phyloP scores from a whole-genome alignment of 2,797 vertebrate genomes.

The Argya squamiceps region DNA sequence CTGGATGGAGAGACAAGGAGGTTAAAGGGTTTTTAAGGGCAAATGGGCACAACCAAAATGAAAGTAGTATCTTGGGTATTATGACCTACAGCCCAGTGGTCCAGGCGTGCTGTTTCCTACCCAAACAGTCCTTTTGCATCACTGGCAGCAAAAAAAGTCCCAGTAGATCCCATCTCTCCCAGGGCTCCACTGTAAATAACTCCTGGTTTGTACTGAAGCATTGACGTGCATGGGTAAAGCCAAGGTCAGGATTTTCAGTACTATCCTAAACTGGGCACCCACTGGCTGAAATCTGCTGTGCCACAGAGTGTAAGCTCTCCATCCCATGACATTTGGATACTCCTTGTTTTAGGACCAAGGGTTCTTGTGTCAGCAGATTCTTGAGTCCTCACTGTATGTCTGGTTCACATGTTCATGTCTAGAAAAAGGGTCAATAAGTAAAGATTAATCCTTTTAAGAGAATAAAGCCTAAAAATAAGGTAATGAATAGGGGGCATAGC shows the following conservation, averaged over 20 bases:
- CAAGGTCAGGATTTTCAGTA: not conserved
- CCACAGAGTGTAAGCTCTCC: not conserved
- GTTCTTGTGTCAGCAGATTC: not conserved
- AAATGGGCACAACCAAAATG: not conserved
- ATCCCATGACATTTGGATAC: not conserved
- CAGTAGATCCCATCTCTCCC: not conserved
- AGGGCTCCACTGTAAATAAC: slow-evolving; percentile 7
- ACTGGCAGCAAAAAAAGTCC: slow-evolving; percentile 1
- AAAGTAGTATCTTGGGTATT: not conserved
- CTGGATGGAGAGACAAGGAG: not conserved
- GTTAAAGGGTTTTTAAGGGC: not conserved
- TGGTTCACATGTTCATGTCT: not conserved
- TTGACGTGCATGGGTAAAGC: not conserved
- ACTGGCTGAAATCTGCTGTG: not conserved
- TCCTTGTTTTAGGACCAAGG: not conserved
- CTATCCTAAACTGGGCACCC: not conserved
- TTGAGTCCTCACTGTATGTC: not conserved
- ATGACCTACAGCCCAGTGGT: slow-evolving; percentile 20
- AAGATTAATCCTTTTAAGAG: not conserved
- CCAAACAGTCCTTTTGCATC: not conserved
- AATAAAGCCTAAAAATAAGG: not conserved
- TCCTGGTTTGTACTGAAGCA: not conserved
- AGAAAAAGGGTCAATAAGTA: not conserved
- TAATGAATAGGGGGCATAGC: not conserved
- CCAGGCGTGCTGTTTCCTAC: not conserved